These are phyloP conservation scores for Papilio aristodemus DNA, from an alignment of 1,140 invertebrate genomes.

Conservation along the genomic window DNA sequence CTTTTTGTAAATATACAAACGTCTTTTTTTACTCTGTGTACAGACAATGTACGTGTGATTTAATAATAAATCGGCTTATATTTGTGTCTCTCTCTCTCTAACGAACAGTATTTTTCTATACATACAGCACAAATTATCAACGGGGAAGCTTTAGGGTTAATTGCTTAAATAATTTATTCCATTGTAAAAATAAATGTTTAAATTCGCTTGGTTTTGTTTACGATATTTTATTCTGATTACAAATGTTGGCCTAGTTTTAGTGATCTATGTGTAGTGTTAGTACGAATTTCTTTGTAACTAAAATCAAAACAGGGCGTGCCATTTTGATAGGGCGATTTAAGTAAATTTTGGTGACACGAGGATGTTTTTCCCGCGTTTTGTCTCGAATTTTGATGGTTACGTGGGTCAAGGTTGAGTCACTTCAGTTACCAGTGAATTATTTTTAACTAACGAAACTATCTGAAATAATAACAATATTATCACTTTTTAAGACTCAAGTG, in stretches of 20 bases:
- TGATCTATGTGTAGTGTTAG: neutral
- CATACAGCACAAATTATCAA: neutral
- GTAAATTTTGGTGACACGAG: neutral
- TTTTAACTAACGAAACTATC: neutral
- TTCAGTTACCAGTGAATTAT: neutral
- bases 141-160: neutral
- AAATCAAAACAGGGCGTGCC: slow-evolving; percentile 25
- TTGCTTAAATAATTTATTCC: slow-evolving; percentile 19
- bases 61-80: neutral
- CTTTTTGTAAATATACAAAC: neutral
- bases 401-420: slow-evolving; percentile 18
- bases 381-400: slow-evolving; percentile 32
- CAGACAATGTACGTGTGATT: neutral
- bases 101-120: slow-evolving; percentile 11
- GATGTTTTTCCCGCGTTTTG: neutral
- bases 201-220: slow-evolving; percentile 13
- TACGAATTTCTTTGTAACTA: neutral
- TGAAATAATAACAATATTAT: no score
- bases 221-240: slow-evolving; percentile 16
- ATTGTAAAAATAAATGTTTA: slow-evolving; percentile 19
- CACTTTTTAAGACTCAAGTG: no score
- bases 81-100: neutral
- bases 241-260: slow-evolving; percentile 32
- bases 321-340: slow-evolving; percentile 17
- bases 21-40: neutral